These are phyloP conservation scores for Pandemis corylana DNA, from an alignment of 2,888 invertebrate species.

Conservation along the genomic window DNA sequence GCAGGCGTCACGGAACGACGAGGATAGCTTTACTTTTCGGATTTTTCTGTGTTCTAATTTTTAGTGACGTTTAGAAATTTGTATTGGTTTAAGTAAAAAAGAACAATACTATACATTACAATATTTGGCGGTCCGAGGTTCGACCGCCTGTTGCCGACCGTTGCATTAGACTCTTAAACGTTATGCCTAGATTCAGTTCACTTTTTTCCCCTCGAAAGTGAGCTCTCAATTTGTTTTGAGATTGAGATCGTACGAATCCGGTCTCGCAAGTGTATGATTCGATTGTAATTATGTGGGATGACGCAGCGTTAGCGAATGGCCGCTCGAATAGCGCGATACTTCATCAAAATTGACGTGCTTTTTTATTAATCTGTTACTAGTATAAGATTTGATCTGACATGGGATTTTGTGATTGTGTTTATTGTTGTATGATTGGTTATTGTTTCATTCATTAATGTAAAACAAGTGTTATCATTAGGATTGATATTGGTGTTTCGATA, in stretches of 20 bases:
- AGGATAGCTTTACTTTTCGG: no score
- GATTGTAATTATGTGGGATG: slow-evolving; percentile 51
- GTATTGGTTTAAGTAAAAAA: no score
- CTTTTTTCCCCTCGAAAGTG: slow-evolving; percentile 12
- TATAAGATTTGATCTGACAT: not conserved
- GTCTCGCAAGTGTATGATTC: slow-evolving; percentile 44
- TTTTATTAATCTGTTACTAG: not conserved
- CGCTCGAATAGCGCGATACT: slow-evolving; percentile 4
- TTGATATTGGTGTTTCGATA: not conserved
- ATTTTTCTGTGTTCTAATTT: no score
- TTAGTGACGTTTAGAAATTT: no score
- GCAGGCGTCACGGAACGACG: no score
- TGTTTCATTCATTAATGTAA: not conserved
- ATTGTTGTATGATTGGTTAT: slow-evolving; percentile 8
- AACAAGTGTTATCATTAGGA: slow-evolving; percentile 3
- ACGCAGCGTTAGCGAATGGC: slow-evolving; percentile 45
- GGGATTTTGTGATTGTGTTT: slow-evolving; percentile 5
- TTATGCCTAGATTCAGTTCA: no score
- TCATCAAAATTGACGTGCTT: slow-evolving; percentile 1
- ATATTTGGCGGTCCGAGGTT: no score
- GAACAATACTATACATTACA: no score
- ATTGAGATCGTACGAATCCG: slow-evolving; percentile 43
- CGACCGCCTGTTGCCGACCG: no score
- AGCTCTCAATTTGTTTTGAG: slow-evolving; percentile 27
- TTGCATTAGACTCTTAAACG: no score